Conservation (phyloP, 2,888 invertebrate genomes). For the Timema cristinae region DNA sequence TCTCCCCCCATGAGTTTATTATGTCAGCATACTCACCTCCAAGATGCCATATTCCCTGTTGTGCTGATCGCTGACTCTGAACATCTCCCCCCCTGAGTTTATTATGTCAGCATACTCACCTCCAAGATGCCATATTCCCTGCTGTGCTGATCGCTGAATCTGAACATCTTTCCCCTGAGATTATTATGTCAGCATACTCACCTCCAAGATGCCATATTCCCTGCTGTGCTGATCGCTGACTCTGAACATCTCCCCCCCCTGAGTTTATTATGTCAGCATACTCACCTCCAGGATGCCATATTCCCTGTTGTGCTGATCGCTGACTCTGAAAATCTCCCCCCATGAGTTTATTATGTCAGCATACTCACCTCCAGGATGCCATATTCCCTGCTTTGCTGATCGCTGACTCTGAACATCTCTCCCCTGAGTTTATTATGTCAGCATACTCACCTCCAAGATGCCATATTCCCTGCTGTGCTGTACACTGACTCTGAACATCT, state of each 20-base stretch:
- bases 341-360: too few species aligned
- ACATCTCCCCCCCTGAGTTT: conserved; percentile 67
- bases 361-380: conserved; percentile 83
- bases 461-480: conserved; percentile 93
- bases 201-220: conserved; percentile 86
- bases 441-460: conserved; percentile 78
- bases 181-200: conserved; percentile 36
- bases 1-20: conserved; percentile 61
- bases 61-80: conserved; percentile 90
- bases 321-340: conserved; percentile 92
- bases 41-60: conserved; percentile 91
- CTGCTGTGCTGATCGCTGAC: conserved; percentile 92
- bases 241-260: conserved; percentile 86
- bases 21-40: conserved; percentile 47
- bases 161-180: too few species aligned
- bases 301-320: conserved; percentile 90
- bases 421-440: too few species aligned
- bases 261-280: too few species aligned
- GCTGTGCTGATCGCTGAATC: too few species aligned
- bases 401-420: conserved; percentile 88
- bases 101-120: too few species aligned
- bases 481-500: conserved; percentile 89
- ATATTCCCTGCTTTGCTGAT: conserved; percentile 91
- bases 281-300: conserved; percentile 86
- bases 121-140: too few species aligned